Evolutionary conservation across 30 jellyfish, hydroid and myxozoan species (phyloP).

Genomic region (Aurelia sp.): DNA sequence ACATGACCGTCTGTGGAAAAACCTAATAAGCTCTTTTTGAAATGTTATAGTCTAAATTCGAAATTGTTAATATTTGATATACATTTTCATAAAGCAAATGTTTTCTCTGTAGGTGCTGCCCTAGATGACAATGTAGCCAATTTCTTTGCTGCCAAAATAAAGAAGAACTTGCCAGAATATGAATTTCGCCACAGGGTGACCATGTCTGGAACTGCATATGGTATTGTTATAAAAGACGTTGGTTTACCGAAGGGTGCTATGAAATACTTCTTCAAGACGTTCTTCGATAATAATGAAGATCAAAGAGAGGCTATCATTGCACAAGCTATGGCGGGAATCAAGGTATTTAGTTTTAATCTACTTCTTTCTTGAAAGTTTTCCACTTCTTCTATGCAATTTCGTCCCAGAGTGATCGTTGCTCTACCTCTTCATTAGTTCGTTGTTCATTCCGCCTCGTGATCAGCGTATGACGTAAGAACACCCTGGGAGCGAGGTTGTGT

Average conservation of each 20-base stretch:
- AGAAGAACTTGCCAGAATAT: conserved; percentile 41
- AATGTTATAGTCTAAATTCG: no score
- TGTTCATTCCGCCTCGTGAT: no score
- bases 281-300: conserved; percentile 83
- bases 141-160: conserved; percentile 34
- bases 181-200: conserved; percentile 61
- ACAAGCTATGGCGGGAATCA: conserved; percentile 69
- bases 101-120: conserved; percentile 59
- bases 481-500: no score
- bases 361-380: background rate
- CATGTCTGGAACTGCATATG: conserved; percentile 75
- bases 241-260: conserved; percentile 56
- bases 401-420: no score
- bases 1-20: no score
- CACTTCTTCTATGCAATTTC: no score
- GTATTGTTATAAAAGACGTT: conserved; percentile 52
- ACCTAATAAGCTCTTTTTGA: no score
- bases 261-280: conserved; percentile 65
- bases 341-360: conserved; percentile 27
- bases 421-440: no score
- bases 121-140: conserved; percentile 78
- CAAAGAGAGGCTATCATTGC: conserved; percentile 80
- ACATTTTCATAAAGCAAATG: no score
- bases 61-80: no score
- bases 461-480: no score